Conservation (phyloP, 2,888 invertebrate genomes). For the Drosophila paracracens region DNA sequence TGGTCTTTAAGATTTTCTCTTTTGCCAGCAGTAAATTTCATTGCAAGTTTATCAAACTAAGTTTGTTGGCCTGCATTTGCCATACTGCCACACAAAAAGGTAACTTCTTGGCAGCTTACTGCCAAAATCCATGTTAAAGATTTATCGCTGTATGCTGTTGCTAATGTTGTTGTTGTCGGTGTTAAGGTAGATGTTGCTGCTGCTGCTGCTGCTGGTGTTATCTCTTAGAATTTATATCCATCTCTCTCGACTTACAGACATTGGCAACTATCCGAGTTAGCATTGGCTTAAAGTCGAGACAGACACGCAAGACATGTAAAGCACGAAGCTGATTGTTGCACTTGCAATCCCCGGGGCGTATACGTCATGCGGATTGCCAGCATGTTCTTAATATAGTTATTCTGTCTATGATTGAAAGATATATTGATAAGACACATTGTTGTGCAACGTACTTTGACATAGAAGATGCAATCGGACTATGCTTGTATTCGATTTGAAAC, state of each 20-base stretch:
- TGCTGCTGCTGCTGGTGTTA: constrained; percentile 34
- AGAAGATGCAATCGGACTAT: neutral
- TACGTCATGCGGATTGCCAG: constrained; percentile 63
- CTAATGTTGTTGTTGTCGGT: constrained; percentile 33
- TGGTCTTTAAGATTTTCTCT: constrained; percentile 35
- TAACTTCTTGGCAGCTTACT: constrained; percentile 66
- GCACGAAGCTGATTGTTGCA: constrained; percentile 57
- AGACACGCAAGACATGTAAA: constrained; percentile 38
- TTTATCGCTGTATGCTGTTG: constrained; percentile 60
- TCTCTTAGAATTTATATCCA: constrained; percentile 66
- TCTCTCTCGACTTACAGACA: constrained; percentile 63
- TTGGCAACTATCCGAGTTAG: constrained; percentile 61
- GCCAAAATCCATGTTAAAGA: constrained; percentile 72
- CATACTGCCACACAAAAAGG: constrained; percentile 47
- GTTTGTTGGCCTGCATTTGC: constrained; percentile 35
- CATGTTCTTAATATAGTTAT: constrained; percentile 23
- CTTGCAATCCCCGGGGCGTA: constrained; percentile 53
- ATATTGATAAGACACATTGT: constrained; percentile 10
- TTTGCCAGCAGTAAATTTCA: constrained; percentile 26
- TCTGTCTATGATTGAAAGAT: constrained; percentile 8
- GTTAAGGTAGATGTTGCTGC: constrained; percentile 17
- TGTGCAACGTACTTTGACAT: constrained; percentile 10
- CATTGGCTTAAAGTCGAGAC: constrained; percentile 71
- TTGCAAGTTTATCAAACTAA: constrained; percentile 51
- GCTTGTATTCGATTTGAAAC: neutral